Base-by-base conservation (phyloP, 2,113 vertebrate species). In the Pomatostomus ruficeps region DNA sequence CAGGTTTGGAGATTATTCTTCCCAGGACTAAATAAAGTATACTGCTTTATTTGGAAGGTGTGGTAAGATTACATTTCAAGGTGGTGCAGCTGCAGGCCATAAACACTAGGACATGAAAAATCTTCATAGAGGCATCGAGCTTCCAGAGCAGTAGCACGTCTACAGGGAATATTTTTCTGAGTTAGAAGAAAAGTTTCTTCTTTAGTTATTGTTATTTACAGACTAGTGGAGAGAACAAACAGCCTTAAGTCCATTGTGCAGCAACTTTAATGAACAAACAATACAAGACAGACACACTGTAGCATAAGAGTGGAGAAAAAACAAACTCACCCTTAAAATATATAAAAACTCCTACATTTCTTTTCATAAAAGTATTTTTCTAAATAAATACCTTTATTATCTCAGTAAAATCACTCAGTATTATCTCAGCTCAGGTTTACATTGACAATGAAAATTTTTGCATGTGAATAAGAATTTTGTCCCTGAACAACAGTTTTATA, bases 311-410 rank as follows among this genome's bases (percentile, higher is more conserved):
- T 54, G 15, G 23, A 51, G 45, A 57, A 13, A 62, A 43, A 15
- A 3, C 21, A 26, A 70, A n/a, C 6, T 4, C 2, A 2, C 15
- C 29, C 7, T 26, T n/a, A 33, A 72, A 90, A 52, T n/a, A 26
- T 12, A 55, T 21, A 31, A 35, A 96, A 10, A 0, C 0, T n/a
- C 11, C 22, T 61, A n/a, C 2, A 16, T 14, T 2, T 80, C 1
- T 40, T 43, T 75, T 55, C 9, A 40, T 66, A 48, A 58, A 72
- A 11, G 2, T 36, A 45, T 76, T 87, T 33, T 52, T 67, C 26
- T 73, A 82, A 79, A 52, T 54, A 8, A 21, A 5, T 46, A 46
- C 2, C 2, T 68, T 31, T 7, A 85, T 33, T 45, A 36, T 57
- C 54, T 38, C 21, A 57, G 15, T 58, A 63, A 86, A 85, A 82